Base-by-base conservation (phyloP, 2,797 vertebrate species). In the Falco naumanni region DNA sequence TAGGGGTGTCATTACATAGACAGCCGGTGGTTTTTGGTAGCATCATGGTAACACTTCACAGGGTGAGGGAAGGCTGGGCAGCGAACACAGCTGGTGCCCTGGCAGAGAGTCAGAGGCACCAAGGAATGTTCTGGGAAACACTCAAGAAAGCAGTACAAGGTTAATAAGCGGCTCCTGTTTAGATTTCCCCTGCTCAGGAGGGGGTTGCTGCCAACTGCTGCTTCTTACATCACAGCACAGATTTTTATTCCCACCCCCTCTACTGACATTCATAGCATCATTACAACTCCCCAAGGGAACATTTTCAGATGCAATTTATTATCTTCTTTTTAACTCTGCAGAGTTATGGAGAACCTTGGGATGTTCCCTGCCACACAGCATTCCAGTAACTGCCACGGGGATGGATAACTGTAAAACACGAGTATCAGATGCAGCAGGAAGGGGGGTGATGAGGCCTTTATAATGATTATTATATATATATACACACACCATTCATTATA, bases 131-230 rank as follows among this genome's bases (percentile, higher is more conserved):
- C 95, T 91, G 87, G 91, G 95, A 96, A 96, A 87, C 61, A 66
- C 66, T 91, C 59, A 15, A 43, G 78, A 63, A 87, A 91, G 41
- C 57, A 84, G 89, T 71, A 29, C 74, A 74, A 95, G 82, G 93
- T 95, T 93, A 84, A 57, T 4, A 82, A 76, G 91, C 5, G 15
- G 37, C 69, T 90, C 56, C 79, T 41, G 31, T 45, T 93, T 56
- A 48, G 51, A 93, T 74, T 95, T 90, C 76, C 82, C 89, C 48
- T 16, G 47, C 70, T 85, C 72, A 45, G 47, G 81, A 61, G 59
- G 51, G 47, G 21, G 90, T 83, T 91, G 50, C 77, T 95, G 94
- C 95, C 94, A 96, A 87, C 77, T 89, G 81, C 63, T 93, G 59
- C 84, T 91, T 61, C 82, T 92, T 68, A 41, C 89, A 69, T 84